These are phyloP conservation scores for Gila orcuttii DNA, from an alignment of 2,113 vertebrate species.

Conservation along the genomic window DNA sequence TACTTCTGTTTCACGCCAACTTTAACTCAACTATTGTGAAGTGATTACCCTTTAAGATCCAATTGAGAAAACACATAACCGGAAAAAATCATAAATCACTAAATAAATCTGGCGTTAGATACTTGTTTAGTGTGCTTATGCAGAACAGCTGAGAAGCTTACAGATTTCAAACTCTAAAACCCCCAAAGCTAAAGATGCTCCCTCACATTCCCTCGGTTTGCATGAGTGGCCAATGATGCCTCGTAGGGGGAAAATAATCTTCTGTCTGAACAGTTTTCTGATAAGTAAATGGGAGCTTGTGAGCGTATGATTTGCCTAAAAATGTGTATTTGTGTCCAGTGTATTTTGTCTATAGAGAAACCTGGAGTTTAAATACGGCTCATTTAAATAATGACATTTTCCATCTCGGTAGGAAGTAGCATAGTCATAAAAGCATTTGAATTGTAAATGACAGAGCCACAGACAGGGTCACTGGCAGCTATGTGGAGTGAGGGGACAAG, in stretches of 20 bases:
- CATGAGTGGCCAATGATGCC: slow-evolving; percentile 33
- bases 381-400: slow-evolving; percentile 53
- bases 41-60: too few relatives aligned
- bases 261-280: slow-evolving; percentile 20
- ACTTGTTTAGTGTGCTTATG: neutral
- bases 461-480: slow-evolving; percentile 47
- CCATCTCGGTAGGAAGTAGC: slow-evolving; percentile 53
- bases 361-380: slow-evolving; percentile 42
- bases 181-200: neutral
- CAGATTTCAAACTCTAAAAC: slow-evolving; percentile 17
- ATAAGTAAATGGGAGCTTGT: slow-evolving; percentile 22
- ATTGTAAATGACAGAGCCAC: slow-evolving; percentile 60
- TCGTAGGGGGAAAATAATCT: slow-evolving; percentile 20
- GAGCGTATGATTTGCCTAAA: slow-evolving; percentile 38
- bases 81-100: too few relatives aligned
- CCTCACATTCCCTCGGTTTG: neutral
- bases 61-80: too few relatives aligned
- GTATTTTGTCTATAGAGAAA: slow-evolving; percentile 13
- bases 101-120: neutral
- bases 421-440: slow-evolving; percentile 56
- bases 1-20: too few relatives aligned
- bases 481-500: slow-evolving; percentile 41
- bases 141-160: slow-evolving; percentile 15
- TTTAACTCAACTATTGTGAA: too few relatives aligned
- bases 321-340: slow-evolving; percentile 38